phyloP scores from a whole-genome alignment of 1,140 invertebrate species.

The Magallana gigas region DNA sequence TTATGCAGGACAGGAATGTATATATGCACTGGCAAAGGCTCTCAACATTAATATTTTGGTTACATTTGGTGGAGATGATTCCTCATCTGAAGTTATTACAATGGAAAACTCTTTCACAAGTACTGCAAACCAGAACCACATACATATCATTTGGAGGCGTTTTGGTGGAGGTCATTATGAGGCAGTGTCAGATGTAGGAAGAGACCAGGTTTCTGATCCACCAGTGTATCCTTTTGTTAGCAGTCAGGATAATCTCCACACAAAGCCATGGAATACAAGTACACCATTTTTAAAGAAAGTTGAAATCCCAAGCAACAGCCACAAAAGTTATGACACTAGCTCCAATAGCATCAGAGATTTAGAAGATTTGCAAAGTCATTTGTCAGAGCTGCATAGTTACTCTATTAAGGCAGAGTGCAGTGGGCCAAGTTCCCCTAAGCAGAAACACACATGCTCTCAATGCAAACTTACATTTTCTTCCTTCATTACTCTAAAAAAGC shows the following conservation, averaged over 20 bases:
- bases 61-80: conserved; percentile 19
- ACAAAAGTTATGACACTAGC: neutral
- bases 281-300: neutral
- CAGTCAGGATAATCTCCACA: neutral
- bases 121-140: conserved; percentile 7
- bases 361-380: neutral
- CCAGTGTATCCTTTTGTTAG: neutral
- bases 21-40: conserved; percentile 22
- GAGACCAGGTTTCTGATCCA: too few species aligned
- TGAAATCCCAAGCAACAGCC: neutral
- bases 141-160: conserved; percentile 33
- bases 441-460: neutral
- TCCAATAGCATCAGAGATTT: neutral
- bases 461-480: neutral
- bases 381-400: neutral
- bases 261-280: neutral
- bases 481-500: too few species aligned
- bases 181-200: conserved; percentile 1
- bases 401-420: neutral
- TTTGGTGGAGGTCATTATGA: conserved; percentile 46
- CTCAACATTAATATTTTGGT: conserved; percentile 41
- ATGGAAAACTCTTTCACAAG: conserved; percentile 11
- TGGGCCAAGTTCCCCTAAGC: neutral
- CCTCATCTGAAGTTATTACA: neutral
- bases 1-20: conserved; percentile 48